Evolutionary conservation across 2,888 invertebrate species (phyloP), one percentile per base, ranked within the genome.

Genomic region (Eulithis testata): DNA sequence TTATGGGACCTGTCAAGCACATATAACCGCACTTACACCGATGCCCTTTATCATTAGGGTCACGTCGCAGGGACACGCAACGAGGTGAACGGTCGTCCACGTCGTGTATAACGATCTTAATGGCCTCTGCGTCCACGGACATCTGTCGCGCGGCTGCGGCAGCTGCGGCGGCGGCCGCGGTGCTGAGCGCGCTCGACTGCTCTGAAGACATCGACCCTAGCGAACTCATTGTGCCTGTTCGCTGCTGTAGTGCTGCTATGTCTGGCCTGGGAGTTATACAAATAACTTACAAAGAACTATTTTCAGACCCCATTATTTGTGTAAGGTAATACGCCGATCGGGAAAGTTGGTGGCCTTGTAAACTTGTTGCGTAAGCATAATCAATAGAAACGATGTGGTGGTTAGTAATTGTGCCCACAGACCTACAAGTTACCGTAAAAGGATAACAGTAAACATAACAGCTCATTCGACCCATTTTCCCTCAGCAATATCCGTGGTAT

Each of bases 41-140:
- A 85, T 97, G 97, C 43, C 97, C 97, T 85, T 97, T 97, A 85
- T 97, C 97, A 50, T 95, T 94, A 43, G 97, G 96, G 88, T 97
- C 97, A 69, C 96, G 94, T 61, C 97, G 94, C 60, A 97, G 90
- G 11, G 96, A 93, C 60, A 97, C 96, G 73, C 97, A 94, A 66
- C 96, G 94, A 74, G 97, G 97, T 37, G 96, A 94, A 73, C 94
- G 94, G 68, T 96, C 96, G 87, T 98, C 98, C 11, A 98, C 98
- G 85, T 98, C 98, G 82, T 98, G 97, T 79, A 98, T 98, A 73
- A 98, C 97, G 75, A 98, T 98, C 85, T 97, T 96, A 78, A 98
- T 98, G 71, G 97, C 97, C 85, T 98, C 98, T 1, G 98, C 98
- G 81, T 98, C 98, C 67, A 96, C 97, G 21, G 97, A 97, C 80